Conservation (phyloP, 2,888 invertebrate species). For the Macrostomum cliftonense region DNA sequence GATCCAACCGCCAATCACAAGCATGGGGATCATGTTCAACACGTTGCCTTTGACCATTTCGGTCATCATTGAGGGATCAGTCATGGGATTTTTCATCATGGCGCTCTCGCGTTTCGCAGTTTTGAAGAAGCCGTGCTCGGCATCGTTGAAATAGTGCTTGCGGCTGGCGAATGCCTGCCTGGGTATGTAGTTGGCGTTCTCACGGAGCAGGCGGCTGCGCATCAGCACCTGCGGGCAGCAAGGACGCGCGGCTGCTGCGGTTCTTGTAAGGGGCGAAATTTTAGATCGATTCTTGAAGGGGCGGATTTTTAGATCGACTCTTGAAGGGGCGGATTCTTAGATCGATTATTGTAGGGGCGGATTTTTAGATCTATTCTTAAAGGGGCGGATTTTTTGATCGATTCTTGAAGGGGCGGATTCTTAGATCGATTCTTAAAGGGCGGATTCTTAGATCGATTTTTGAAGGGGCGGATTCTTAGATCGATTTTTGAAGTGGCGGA, state of each 20-base stretch:
- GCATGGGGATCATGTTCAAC: conserved; percentile 94
- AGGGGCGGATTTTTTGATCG: no score
- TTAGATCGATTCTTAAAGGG: no score
- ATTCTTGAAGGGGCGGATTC: no score
- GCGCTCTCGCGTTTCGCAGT: conserved; percentile 55
- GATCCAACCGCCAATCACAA: conserved; percentile 97
- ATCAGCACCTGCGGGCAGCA: conserved; percentile 89
- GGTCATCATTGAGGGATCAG: conserved; percentile 86
- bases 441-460: no score
- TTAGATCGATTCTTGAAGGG: no score
- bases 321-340: no score
- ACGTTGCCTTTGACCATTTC: conserved; percentile 98
- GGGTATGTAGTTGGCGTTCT: conserved; percentile 49
- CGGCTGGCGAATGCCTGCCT: conserved; percentile 61
- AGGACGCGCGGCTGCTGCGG: conserved; percentile 39
- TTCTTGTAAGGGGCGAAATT: not conserved
- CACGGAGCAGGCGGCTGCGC: conserved; percentile 67
- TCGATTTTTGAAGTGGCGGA: no score
- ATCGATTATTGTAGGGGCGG: no score
- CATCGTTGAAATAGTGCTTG: conserved; percentile 81
- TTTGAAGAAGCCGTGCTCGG: conserved; percentile 80
- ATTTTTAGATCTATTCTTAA: no score
- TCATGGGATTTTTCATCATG: conserved; percentile 63
- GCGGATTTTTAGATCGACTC: no score
- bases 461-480: no score